Evolutionary conservation across 1,140 invertebrate genomes (phyloP).

Genomic region (Drosophila kohkoa): DNA sequence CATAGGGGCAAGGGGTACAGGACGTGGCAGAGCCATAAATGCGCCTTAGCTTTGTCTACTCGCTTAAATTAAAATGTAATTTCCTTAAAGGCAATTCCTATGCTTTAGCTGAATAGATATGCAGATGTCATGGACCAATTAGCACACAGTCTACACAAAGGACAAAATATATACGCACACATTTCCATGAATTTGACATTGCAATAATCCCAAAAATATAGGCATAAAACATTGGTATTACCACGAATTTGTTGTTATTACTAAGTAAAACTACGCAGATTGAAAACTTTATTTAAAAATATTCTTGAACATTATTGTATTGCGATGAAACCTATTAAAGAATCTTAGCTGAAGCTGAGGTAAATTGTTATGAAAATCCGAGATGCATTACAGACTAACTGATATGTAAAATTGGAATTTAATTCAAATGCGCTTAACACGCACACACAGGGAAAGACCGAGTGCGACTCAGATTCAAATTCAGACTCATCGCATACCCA

Average conservation of each 20-base stretch:
- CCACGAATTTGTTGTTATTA: background rate
- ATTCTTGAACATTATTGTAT: background rate
- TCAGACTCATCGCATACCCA: conserved; percentile 8
- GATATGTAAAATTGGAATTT: conserved; percentile 46
- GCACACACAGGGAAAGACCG: conserved; percentile 3
- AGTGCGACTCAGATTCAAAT: background rate
- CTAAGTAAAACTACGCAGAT: background rate
- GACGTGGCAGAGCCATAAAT: conserved; percentile 43
- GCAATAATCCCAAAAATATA: background rate
- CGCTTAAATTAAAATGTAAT: conserved; percentile 57
- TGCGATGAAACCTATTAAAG: background rate
- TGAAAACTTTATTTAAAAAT: background rate
- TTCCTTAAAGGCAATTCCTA: conserved; percentile 63
- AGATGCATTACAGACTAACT: conserved; percentile 31
- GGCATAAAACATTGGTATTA: background rate
- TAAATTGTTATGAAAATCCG: conserved; percentile 33
- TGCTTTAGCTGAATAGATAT: conserved; percentile 34
- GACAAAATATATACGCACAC: background rate
- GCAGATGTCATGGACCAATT: conserved; percentile 55
- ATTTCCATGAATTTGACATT: conserved; percentile 11
- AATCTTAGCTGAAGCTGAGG: conserved; percentile 7
- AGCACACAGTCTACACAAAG: conserved; percentile 12
- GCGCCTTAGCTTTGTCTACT: conserved; percentile 23
- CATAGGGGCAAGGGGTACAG: background rate
- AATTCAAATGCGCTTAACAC: conserved; percentile 15